A percentile compares a stretch with the other conserved stretches of the same genome.
Evolutionary conservation across 64 coral and sea anemone species (phyloP).

Genomic region (Actinia tenebrosa): DNA sequence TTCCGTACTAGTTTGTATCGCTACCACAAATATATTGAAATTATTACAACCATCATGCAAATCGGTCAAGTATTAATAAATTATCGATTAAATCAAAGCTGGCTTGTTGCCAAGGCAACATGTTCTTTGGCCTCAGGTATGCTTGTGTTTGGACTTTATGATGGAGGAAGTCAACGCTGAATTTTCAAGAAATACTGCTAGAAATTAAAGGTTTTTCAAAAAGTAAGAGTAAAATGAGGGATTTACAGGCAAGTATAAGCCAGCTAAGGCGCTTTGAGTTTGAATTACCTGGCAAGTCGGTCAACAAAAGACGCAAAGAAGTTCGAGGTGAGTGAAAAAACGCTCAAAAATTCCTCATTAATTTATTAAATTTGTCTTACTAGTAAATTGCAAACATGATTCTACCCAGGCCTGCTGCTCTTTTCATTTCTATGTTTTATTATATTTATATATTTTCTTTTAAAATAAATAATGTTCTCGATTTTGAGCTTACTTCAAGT

Average conservation of each 20-base stretch:
- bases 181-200: background rate
- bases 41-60: background rate
- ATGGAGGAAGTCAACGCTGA: background rate
- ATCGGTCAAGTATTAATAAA: background rate
- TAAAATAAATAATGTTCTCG: background rate
- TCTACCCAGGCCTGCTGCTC: background rate
- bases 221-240: background rate
- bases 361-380: background rate
- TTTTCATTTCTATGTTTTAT: background rate
- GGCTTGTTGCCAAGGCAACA: background rate
- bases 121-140: background rate
- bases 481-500: background rate
- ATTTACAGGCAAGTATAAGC: constrained; percentile 7
- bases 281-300: background rate
- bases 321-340: background rate
- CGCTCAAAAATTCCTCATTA: background rate
- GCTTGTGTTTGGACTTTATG: background rate
- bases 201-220: background rate
- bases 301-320: background rate
- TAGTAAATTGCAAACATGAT: too few species aligned
- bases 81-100: constrained; percentile 2
- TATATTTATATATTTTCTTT: background rate
- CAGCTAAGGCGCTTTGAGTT: background rate
- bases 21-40: too few species aligned
- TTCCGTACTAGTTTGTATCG: too few species aligned